Evolutionary conservation across 2,113 vertebrate species (phyloP).

Genomic region (Chloropsis hardwickii): DNA sequence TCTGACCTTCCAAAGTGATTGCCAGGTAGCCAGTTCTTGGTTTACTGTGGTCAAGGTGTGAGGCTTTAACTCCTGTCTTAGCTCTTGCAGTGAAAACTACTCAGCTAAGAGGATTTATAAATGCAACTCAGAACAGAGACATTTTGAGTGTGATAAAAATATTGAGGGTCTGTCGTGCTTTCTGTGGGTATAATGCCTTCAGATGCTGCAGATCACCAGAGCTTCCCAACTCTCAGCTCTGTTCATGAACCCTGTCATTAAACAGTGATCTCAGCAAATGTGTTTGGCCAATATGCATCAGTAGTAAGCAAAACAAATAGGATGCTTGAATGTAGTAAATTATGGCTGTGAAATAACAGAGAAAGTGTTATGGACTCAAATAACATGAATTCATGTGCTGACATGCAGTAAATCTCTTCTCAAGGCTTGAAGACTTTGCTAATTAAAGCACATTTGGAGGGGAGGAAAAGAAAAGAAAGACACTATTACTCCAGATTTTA

Average conservation of each 20-base stretch:
- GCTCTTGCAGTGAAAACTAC: not conserved
- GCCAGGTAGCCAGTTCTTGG: not conserved
- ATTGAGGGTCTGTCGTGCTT: not conserved
- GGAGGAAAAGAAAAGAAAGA: not conserved
- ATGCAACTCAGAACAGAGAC: not conserved
- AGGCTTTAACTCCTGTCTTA: not conserved
- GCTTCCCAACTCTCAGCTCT: not conserved
- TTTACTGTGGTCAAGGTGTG: not conserved
- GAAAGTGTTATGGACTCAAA: slow-evolving; percentile 1
- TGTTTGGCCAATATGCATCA: not conserved
- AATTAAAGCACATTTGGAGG: not conserved
- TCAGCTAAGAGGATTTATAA: not conserved
- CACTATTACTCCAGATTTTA: not conserved
- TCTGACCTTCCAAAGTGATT: not conserved
- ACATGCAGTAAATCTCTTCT: slow-evolving; percentile 12
- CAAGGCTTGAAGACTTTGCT: not conserved
- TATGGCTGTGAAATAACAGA: not conserved
- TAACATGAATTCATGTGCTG: not conserved
- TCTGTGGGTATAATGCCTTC: not conserved
- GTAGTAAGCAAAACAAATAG: not conserved
- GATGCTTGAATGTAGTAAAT: not conserved
- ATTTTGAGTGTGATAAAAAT: not conserved
- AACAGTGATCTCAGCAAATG: not conserved
- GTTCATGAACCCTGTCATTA: not conserved
- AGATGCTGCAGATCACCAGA: not conserved